Evolutionary conservation across 2,797 vertebrate species (phyloP).

Genomic region (Pseudochirops cupreus): DNA sequence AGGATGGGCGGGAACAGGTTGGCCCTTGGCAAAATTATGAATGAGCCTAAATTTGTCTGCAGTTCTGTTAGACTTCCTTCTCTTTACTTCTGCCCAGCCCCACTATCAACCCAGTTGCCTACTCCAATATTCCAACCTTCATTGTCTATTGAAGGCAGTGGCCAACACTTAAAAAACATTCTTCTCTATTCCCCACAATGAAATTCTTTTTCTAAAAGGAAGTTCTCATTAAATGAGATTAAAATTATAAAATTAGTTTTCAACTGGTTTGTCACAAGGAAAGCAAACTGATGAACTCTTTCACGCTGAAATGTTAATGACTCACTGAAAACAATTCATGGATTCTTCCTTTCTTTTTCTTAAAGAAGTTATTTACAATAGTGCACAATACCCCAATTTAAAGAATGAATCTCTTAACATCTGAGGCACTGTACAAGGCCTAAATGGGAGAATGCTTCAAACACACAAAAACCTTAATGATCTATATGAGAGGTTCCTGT

Average conservation of each 20-base stretch:
- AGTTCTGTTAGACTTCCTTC: neutral
- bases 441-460: neutral
- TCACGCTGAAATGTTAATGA: neutral
- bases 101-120: neutral
- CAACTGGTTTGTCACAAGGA: neutral
- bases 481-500: neutral
- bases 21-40: constrained; percentile 12
- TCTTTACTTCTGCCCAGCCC: neutral
- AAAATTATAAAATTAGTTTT: neutral
- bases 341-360: neutral
- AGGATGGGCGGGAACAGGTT: neutral
- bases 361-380: neutral
- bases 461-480: neutral
- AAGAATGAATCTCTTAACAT: neutral
- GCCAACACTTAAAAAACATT: neutral
- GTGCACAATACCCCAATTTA: neutral
- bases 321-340: neutral
- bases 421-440: neutral
- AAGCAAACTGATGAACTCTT: neutral
- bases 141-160: neutral
- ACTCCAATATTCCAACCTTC: neutral
- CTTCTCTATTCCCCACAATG: neutral
- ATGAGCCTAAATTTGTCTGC: neutral
- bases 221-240: neutral
- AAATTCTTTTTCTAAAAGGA: neutral